These are phyloP conservation scores for Dusona sp. DNA, from an alignment of 2,888 invertebrate genomes.

Conservation along the genomic window DNA sequence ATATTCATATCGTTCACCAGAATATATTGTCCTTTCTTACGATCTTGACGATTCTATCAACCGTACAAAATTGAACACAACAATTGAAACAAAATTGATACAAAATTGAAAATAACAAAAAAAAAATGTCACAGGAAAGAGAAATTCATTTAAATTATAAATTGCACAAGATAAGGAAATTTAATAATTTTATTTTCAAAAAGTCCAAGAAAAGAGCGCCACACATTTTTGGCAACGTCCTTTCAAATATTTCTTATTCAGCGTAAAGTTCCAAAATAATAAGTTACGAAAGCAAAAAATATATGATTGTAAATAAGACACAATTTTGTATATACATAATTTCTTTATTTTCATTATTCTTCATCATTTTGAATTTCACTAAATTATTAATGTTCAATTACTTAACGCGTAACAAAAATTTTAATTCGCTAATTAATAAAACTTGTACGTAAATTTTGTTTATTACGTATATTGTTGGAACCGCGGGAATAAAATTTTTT, in stretches of 20 bases:
- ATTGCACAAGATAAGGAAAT: too few relatives aligned
- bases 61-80: neutral
- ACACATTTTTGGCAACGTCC: too few relatives aligned
- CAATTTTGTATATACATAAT: neutral
- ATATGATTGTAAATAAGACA: neutral
- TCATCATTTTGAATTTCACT: slow-evolving; percentile 23
- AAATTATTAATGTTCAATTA: slow-evolving; percentile 56
- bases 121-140: too few relatives aligned
- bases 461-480: neutral
- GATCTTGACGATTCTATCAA: neutral
- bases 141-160: too few relatives aligned
- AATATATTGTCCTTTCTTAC: neutral
- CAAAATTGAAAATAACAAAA: too few relatives aligned
- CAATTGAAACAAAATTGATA: too few relatives aligned
- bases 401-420: slow-evolving; percentile 55
- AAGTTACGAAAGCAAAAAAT: neutral
- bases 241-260: neutral
- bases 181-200: too few relatives aligned
- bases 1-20: neutral
- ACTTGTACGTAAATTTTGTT: slow-evolving; percentile 7
- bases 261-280: neutral
- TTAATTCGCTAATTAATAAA: slow-evolving; percentile 27
- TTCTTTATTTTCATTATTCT: slow-evolving; percentile 43
- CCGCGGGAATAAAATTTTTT: slow-evolving; percentile 10
- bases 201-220: too few relatives aligned